Base-by-base conservation (phyloP, 2,113 vertebrate species). In the Mesembrinibis cayennensis region DNA sequence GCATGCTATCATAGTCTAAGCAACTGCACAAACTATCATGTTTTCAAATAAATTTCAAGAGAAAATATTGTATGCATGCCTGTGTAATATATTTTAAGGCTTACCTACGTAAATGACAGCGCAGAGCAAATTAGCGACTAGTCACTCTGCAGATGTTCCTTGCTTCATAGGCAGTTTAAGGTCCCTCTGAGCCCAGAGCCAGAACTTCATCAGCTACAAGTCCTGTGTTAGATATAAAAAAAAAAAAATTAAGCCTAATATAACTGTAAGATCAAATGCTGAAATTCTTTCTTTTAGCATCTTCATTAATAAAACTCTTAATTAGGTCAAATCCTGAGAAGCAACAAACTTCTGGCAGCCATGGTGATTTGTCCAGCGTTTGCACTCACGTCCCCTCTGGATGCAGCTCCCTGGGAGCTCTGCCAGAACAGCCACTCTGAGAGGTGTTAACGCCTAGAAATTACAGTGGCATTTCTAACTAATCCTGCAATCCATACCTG, bases 401-500 rank as follows among this genome's bases (percentile, higher is more conserved):
- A 87, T 89, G 62, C 25, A 7, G 69, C 32, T 93, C 76, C 69
- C 52, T 1, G 17, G 73, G 76, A 94, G 52, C 71, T 80, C 62
- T 56, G 52, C 69, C 74, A 82, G 72, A 81, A 67, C 44, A 77
- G 27, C 34, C 65, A 11, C 82, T 73, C 78, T 38, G 45, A 90
- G 76, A 72, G 69, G 73, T 58, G 53, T 86, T 80, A 89, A 81
- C 65, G 72, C 67, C 70, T 61, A 34, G 97, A 95, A 97, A 97
- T 95, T 93, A 96, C 81, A 86, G 86, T 20, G 85, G n/a, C 80
- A 74, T 86, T 94, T 72, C 89, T 84, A 97, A 95, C 93, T 94
- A 90, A 84, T 78, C 89, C 95, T 81, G 40, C 36, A 97, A 89
- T 78, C 70, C 84, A 77, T 92, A 97, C 97, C 94, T 97, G 97